A percentile compares a stretch with the other conserved stretches of the same genome.
phyloP scores from a whole-genome alignment of 2,113 vertebrate genomes.

The Psettodes erumei region DNA sequence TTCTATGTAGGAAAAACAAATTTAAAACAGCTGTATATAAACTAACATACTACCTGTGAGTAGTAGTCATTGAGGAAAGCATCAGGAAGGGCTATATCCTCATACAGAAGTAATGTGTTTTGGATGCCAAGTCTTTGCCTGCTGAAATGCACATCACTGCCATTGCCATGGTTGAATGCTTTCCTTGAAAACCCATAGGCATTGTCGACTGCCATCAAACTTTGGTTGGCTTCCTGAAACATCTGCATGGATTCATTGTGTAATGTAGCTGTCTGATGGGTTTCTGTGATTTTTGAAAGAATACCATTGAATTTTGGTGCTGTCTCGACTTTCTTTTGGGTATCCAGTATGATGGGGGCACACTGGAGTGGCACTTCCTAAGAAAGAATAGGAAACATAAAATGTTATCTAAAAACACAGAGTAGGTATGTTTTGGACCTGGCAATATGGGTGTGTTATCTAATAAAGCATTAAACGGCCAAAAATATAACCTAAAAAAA shows the following conservation, averaged over 20 bases:
- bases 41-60: slow-evolving; percentile 68
- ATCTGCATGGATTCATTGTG: not conserved
- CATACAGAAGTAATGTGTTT: slow-evolving; percentile 26
- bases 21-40: not conserved
- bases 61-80: slow-evolving; percentile 75
- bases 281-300: slow-evolving; percentile 10
- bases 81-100: slow-evolving; percentile 70
- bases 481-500: no score
- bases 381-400: not conserved
- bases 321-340: slow-evolving; percentile 7
- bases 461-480: no score
- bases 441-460: no score
- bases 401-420: not conserved
- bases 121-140: not conserved
- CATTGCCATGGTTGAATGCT: not conserved
- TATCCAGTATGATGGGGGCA: slow-evolving; percentile 17
- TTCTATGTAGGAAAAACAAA: not conserved
- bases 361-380: slow-evolving; percentile 72
- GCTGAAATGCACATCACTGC: not conserved
- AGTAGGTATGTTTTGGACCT: no score
- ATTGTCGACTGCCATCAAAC: slow-evolving; percentile 36
- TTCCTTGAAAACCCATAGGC: slow-evolving; percentile 15
- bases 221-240: slow-evolving; percentile 15
- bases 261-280: not conserved
- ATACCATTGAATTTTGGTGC: not conserved